phyloP scores from a whole-genome alignment of 2,888 invertebrate genomes.

The Eupithecia tripunctaria region DNA sequence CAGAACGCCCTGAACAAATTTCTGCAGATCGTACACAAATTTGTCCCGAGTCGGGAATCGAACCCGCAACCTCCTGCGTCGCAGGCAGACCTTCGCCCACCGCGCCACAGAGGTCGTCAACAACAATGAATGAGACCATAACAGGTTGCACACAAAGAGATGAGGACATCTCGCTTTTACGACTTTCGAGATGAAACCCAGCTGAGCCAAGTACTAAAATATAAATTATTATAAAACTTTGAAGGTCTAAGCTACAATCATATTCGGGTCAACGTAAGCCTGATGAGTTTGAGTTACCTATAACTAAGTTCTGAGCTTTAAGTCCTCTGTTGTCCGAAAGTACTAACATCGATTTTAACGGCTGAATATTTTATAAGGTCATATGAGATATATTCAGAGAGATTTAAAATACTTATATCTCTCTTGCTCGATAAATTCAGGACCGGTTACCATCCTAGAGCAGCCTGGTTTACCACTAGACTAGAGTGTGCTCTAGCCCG shows the following conservation, averaged over 20 bases:
- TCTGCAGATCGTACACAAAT: too few species aligned
- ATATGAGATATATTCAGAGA: background rate
- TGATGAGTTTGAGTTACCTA: constrained; percentile 1
- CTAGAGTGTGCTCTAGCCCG: background rate
- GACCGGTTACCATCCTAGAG: background rate
- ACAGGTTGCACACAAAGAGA: constrained; percentile 8
- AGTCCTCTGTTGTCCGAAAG: background rate
- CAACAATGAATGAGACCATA: constrained; percentile 13
- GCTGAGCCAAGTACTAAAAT: constrained; percentile 18
- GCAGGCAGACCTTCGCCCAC: too few species aligned
- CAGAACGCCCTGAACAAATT: too few species aligned
- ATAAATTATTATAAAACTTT: constrained; percentile 10
- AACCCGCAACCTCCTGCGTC: too few species aligned
- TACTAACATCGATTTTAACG: constrained; percentile 5
- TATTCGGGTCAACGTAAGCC: background rate
- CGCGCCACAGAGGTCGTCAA: too few species aligned
- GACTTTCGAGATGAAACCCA: constrained; percentile 20
- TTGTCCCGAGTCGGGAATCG: too few species aligned
- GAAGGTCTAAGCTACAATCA: constrained; percentile 9
- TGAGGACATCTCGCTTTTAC: constrained; percentile 22
- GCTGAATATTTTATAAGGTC: constrained; percentile 2
- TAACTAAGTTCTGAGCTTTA: background rate
- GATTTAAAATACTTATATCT: background rate
- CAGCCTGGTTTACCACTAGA: background rate
- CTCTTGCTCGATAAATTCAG: background rate